Percentiles rank a stretch among this genome's conserved stretches.
Conservation (phyloP, 2,888 invertebrate genomes). For the Argyresthia albistria region DNA sequence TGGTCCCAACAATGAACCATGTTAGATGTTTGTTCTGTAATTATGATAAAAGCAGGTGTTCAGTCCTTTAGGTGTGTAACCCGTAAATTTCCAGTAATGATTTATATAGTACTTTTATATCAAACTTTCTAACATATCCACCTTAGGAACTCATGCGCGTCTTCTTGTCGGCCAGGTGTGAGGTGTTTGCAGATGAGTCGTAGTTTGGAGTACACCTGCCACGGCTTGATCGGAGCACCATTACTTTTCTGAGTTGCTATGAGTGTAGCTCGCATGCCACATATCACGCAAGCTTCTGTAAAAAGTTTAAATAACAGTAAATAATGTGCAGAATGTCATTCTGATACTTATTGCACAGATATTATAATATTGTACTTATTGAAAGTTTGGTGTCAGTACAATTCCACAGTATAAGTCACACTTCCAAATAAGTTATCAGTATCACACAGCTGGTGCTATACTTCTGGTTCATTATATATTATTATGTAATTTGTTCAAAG, state of each 20-base stretch:
- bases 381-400: no score
- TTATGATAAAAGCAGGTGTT: no score
- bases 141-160: slow-evolving; percentile 97
- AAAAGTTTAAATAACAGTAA: slow-evolving; percentile 10
- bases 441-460: no score
- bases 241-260: slow-evolving; percentile 76
- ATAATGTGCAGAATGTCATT: background rate
- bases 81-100: no score
- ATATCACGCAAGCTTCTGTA: slow-evolving; percentile 83
- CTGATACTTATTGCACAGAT: background rate
- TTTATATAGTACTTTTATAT: background rate
- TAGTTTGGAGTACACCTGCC: slow-evolving; percentile 86
- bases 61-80: no score
- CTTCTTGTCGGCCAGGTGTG: slow-evolving; percentile 94
- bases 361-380: no score
- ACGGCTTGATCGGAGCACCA: slow-evolving; percentile 81
- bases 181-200: slow-evolving; percentile 86
- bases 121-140: slow-evolving; percentile 12
- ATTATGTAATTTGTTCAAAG: background rate
- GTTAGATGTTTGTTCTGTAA: no score
- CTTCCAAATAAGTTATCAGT: no score
- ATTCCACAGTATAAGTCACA: no score
- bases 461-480: no score
- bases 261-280: slow-evolving; percentile 87
- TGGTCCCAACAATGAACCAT: no score